Conservation (phyloP, 1,140 invertebrate genomes). For the Drosophila sucinea region DNA sequence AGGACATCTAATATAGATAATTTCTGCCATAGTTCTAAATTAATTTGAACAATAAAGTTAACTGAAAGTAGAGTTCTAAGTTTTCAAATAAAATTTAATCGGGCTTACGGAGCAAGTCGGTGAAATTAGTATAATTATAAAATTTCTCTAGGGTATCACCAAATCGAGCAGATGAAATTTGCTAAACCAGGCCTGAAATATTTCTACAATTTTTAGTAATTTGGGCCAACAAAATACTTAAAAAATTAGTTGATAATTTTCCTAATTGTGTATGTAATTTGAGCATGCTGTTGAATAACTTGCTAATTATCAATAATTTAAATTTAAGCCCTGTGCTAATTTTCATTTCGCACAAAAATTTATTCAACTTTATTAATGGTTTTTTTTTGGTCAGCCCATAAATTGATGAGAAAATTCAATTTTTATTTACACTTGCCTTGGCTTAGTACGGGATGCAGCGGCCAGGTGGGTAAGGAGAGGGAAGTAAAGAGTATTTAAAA, state of each 20-base stretch:
- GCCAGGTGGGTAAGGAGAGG: neutral
- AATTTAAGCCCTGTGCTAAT: slow-evolving; percentile 15
- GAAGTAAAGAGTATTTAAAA: neutral
- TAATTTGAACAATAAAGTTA: no score
- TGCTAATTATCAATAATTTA: slow-evolving; percentile 29
- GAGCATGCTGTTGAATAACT: neutral
- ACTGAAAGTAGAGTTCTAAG: no score
- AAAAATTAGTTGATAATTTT: slow-evolving; percentile 39
- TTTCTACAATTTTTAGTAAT: slow-evolving; percentile 18
- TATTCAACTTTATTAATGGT: slow-evolving; percentile 10
- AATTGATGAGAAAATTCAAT: slow-evolving; percentile 13
- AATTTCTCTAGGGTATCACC: no score
- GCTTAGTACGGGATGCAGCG: neutral
- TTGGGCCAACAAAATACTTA: slow-evolving; percentile 18
- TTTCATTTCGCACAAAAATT: slow-evolving; percentile 16
- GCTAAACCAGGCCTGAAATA: slow-evolving; percentile 5
- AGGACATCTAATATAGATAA: no score
- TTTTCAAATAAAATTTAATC: no score
- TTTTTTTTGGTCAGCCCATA: slow-evolving; percentile 2
- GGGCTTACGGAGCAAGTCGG: no score
- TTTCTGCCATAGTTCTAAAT: no score
- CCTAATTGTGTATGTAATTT: slow-evolving; percentile 22
- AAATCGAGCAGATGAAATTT: neutral
- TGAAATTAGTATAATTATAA: no score
- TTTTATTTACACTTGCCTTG: neutral